Conservation (phyloP, 2,888 invertebrate species). For the Ischnus inquisitorius region DNA sequence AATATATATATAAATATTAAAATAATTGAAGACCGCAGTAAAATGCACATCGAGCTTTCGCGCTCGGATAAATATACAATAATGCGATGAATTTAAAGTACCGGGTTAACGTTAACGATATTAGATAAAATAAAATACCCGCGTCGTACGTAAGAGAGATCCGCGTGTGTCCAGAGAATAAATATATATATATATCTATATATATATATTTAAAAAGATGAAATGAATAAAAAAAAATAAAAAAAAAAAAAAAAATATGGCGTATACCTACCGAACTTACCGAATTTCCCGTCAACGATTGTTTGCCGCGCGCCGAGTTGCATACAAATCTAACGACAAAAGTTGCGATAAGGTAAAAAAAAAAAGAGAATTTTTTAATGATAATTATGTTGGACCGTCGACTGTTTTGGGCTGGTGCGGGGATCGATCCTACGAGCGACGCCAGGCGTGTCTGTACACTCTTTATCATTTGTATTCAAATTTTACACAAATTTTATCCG, state of each 20-base stretch:
- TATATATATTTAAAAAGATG: background rate
- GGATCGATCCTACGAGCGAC: constrained; percentile 73
- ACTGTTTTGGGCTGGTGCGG: constrained; percentile 34
- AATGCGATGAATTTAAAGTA: constrained; percentile 75
- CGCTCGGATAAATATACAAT: constrained; percentile 74
- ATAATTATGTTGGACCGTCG: constrained; percentile 2
- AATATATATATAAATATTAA: constrained; percentile 41
- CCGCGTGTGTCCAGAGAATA: constrained; percentile 29
- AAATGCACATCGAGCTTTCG: constrained; percentile 67
- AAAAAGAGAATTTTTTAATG: background rate
- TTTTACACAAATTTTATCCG: constrained; percentile 78
- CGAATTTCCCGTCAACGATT: constrained; percentile 44
- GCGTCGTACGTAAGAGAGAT: constrained; percentile 66
- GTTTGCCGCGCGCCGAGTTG: constrained; percentile 29
- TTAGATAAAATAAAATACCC: constrained; percentile 69
- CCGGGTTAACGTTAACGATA: constrained; percentile 65
- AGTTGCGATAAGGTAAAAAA: constrained; percentile 20
- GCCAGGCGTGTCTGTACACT: constrained; percentile 69
- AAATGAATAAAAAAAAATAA: constrained; percentile 43
- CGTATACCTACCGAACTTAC: background rate
- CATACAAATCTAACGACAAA: constrained; percentile 13
- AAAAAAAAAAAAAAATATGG: background rate
- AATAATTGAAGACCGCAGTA: constrained; percentile 60
- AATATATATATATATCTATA: constrained; percentile 9
- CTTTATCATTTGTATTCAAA: constrained; percentile 76